A percentile compares a stretch with the other conserved stretches of the same genome.
Conservation (phyloP, 2,797 vertebrate genomes). For the Alectoris magna region DNA sequence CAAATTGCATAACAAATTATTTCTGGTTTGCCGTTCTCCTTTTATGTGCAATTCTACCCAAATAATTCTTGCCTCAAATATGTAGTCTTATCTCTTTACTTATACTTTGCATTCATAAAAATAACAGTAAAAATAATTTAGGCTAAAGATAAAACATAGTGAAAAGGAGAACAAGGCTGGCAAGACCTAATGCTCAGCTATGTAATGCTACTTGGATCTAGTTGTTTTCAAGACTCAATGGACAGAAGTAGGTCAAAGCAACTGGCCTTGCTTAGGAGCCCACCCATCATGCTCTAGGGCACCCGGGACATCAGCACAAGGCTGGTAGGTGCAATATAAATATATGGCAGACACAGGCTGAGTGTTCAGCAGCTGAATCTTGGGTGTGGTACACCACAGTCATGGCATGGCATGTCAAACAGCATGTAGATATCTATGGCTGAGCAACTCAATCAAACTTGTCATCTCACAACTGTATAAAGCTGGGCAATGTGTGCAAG, state of each 20-base stretch:
- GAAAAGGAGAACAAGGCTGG: not conserved
- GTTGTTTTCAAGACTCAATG: not conserved
- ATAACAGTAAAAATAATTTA: not conserved
- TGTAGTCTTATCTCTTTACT: not conserved
- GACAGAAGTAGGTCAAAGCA: not conserved
- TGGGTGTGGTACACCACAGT: not conserved
- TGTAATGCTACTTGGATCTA: not conserved
- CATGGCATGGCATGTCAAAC: not conserved
- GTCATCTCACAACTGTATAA: not conserved
- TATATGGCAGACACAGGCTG: not conserved
- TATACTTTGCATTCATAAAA: fast-evolving
- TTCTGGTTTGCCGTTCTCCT: not conserved
- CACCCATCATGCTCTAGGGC: not conserved
- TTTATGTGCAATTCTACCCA: not conserved
- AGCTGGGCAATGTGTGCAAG: not conserved
- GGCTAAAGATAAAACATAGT: not conserved
- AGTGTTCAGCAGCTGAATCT: not conserved
- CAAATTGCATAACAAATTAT: not conserved
- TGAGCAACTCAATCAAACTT: not conserved
- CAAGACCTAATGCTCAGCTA: not conserved
- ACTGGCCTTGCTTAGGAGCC: not conserved
- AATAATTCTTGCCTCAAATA: not conserved
- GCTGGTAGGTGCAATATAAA: not conserved
- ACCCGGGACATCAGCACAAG: not conserved
- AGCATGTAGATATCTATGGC: not conserved